These are phyloP conservation scores for Drepana arcuata DNA, from an alignment of 1,140 invertebrate species.

Conservation along the genomic window DNA sequence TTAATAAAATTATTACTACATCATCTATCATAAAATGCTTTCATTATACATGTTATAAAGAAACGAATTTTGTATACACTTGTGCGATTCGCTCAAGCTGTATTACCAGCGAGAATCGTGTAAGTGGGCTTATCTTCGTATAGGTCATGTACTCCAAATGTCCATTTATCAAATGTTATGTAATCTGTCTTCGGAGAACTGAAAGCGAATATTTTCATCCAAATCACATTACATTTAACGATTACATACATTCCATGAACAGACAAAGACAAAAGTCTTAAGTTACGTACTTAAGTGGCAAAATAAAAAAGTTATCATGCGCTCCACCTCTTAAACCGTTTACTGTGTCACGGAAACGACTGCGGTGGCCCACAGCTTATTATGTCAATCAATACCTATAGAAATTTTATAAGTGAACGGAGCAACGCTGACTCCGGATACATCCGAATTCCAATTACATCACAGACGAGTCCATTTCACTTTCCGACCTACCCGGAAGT, in stretches of 20 bases:
- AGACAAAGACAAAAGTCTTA: slow-evolving; percentile 16
- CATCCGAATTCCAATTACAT: slow-evolving; percentile 71
- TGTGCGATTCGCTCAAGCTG: slow-evolving; percentile 1
- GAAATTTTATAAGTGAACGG: slow-evolving; percentile 67
- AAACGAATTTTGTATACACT: too few relatives aligned
- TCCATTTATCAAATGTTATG: too few relatives aligned
- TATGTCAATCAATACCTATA: slow-evolving; percentile 63
- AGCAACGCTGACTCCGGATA: slow-evolving; percentile 64
- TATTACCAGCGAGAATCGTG: slow-evolving; percentile 2
- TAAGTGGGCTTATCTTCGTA: too few relatives aligned
- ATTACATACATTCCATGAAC: too few relatives aligned
- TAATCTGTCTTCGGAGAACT: too few relatives aligned
- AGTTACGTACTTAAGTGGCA: slow-evolving; percentile 13
- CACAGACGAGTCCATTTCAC: slow-evolving; percentile 70
- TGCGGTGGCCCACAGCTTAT: slow-evolving; percentile 31
- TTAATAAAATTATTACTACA: too few relatives aligned
- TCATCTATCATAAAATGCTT: too few relatives aligned
- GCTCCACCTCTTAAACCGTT: slow-evolving; percentile 28
- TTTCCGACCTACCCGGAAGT: slow-evolving; percentile 70
- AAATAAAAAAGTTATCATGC: slow-evolving; percentile 23
- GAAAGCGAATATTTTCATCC: too few relatives aligned
- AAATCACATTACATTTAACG: too few relatives aligned
- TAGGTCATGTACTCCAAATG: too few relatives aligned
- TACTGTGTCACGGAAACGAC: slow-evolving; percentile 38
- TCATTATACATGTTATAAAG: too few relatives aligned